Evolutionary conservation across 2,888 invertebrate genomes (phyloP), one percentile per base, ranked within the genome.

Genomic region (Parascotia fuliginaria): DNA sequence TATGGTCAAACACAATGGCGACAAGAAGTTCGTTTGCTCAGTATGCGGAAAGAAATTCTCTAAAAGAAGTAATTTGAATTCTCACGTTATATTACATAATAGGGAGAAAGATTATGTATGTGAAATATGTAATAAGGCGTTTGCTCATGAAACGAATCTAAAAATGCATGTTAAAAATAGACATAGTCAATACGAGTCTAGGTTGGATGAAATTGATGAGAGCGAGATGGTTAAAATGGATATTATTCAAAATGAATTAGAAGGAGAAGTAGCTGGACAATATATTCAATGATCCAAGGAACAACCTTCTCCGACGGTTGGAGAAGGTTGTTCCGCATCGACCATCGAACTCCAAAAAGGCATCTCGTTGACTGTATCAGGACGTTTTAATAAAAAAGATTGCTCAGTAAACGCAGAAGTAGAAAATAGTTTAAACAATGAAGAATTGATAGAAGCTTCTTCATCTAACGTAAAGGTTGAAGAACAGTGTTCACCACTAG

Each of bases 31-130:
- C 49, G 84, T 94, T 0, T 94, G 95, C 58, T 86, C 93, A 0
- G 83, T 93, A 0, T 95, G 95, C 58, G 93, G 93, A 0, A 93
- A 93, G 64, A 93, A 93, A 63, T 93, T 94, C 62, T 88, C 93
- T 0, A 94, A 94, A 33, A 93, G 93, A 57, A 93, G 94, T 51
- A 94, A 94, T 57, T 72, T 95, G 51, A 94, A 93, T 33, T 88
- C 92, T 0, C 95, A 95, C 65, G 77, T 89, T 0, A 83, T 92
- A 1, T 84, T 93, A n/a, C 95, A 95, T 69, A 89, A 92, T 0
- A 89, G 92, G 6, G 91, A 92, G 12, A 93, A 91, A 56, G 87
- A 86, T 5, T 92, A 85, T 44, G 65, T 78, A 0, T 94, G 94
- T 60, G 77, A 83, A 0, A 73, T 93, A 42, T 94, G 94, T 63